Evolutionary conservation across 2,888 invertebrate genomes (phyloP).

Genomic region (Aphodius granarius): DNA sequence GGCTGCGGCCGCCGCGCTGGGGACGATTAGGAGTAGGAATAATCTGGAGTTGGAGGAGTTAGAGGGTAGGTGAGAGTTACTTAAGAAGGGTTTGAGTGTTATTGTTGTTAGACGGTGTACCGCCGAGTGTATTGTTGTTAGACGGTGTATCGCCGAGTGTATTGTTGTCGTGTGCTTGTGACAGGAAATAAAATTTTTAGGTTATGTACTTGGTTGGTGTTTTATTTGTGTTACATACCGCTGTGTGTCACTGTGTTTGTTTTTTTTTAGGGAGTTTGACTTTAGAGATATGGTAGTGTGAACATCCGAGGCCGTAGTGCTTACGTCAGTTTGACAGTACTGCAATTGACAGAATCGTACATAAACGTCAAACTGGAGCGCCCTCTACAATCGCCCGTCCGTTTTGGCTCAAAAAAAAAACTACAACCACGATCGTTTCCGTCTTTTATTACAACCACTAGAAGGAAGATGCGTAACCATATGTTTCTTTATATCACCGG

Average conservation of each 20-base stretch:
- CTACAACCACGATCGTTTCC: neutral
- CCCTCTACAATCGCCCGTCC: too few species aligned
- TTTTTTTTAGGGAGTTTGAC: too few species aligned
- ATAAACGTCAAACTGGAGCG: too few species aligned
- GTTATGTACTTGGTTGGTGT: neutral
- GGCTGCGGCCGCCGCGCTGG: too few species aligned
- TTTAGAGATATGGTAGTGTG: too few species aligned
- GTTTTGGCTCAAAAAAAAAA: too few species aligned
- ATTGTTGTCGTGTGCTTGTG: neutral
- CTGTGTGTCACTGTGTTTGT: too few species aligned
- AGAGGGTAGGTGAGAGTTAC: slow-evolving; percentile 25
- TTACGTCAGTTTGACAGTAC: too few species aligned
- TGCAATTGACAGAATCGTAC: too few species aligned
- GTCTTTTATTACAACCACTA: neutral
- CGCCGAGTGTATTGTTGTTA: too few species aligned
- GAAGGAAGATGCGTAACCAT: neutral
- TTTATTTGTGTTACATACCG: neutral
- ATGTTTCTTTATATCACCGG: neutral
- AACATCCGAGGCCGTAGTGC: too few species aligned
- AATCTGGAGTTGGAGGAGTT: slow-evolving; percentile 23
- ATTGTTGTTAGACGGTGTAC: neutral
- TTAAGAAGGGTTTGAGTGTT: neutral
- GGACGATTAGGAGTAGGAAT: neutral
- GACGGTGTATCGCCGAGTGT: too few species aligned
- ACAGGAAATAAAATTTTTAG: neutral